Base-by-base conservation (phyloP, 2,888 invertebrate species). In the Coenonympha glycerion region DNA sequence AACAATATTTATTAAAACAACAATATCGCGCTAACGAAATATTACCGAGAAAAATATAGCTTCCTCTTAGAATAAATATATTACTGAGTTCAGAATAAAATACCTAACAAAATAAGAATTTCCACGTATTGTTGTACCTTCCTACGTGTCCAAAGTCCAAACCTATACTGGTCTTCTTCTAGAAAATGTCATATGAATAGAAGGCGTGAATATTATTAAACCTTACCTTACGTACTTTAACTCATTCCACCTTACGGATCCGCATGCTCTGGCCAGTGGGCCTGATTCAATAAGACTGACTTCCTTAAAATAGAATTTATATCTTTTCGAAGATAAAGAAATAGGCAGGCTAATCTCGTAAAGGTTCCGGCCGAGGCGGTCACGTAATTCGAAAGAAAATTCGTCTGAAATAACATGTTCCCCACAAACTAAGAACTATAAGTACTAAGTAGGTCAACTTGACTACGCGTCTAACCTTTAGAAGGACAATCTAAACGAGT, bases 1-100 rank as follows among this genome's bases (percentile, higher is more conserved):
- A 15, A 26, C 33, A 33, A 36, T 46, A 46, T 46, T 46, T 46
- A 46, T 37, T 28, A 46, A 28, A 28, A 46, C 28, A 46, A 46
- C 46, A 46, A 26, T 19, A 44, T 8, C 18, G 36, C 28, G 46
- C 37, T n/a, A 26, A 36, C 36, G 28, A 46, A 46, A 33, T 28
- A 36, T 16, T 11, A 13, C 6, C 26, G 19, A 37, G 11, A 46
- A 36, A 36, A 46, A 46, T 39, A 39, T 15, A 39, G 22, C 37
- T 39, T 39, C 37, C 37, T 22, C 22, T 39, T 22, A 22, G 9
- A 22, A 24, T 39, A 22, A 39, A 22, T 22, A 15, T 30, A 6
- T 30, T 9, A 3, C 9, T 33, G 8, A 8, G 3, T 8, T 15
- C 8, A n/a, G n/a, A n/a, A n/a, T n/a, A n/a, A n/a, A n/a, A n/a